Evolutionary conservation across 2,888 invertebrate species (phyloP).

Genomic region (Drosophila ezoana): DNA sequence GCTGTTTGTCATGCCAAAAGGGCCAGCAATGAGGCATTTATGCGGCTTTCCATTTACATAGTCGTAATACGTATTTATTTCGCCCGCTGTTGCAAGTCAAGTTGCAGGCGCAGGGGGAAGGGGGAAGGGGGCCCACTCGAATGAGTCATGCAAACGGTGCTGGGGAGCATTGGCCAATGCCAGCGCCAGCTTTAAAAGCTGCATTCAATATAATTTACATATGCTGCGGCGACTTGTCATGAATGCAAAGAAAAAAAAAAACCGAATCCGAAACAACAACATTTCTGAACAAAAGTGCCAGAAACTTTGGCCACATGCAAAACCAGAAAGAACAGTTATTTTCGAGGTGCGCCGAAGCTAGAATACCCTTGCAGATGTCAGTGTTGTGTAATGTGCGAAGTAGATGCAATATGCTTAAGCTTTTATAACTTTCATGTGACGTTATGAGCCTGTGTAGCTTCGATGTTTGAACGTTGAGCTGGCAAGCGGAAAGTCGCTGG

Average conservation of each 20-base stretch:
- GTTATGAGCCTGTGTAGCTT: too few species aligned
- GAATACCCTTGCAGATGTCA: neutral
- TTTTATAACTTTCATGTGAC: too few species aligned
- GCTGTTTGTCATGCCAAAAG: constrained; percentile 54
- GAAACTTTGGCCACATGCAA: constrained; percentile 13
- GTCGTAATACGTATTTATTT: constrained; percentile 57
- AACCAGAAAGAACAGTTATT: constrained; percentile 6
- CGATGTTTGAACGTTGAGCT: too few species aligned
- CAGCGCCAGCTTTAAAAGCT: constrained; percentile 24
- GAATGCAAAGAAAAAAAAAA: constrained; percentile 7
- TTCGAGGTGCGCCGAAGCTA: neutral
- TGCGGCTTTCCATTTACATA: constrained; percentile 78
- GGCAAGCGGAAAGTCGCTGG: too few species aligned
- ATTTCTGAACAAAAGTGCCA: constrained; percentile 22
- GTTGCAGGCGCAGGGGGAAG: neutral
- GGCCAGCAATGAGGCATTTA: constrained; percentile 57
- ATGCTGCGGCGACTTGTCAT: constrained; percentile 18
- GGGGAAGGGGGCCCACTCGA: neutral
- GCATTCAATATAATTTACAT: constrained; percentile 38
- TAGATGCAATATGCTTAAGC: too few species aligned
- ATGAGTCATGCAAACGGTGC: constrained; percentile 30
- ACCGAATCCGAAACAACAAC: constrained; percentile 1
- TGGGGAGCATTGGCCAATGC: constrained; percentile 36
- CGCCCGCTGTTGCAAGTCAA: constrained; percentile 23
- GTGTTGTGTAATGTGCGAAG: neutral